phyloP scores from a whole-genome alignment of 1,140 invertebrate genomes.

The Glomeris maerens region DNA sequence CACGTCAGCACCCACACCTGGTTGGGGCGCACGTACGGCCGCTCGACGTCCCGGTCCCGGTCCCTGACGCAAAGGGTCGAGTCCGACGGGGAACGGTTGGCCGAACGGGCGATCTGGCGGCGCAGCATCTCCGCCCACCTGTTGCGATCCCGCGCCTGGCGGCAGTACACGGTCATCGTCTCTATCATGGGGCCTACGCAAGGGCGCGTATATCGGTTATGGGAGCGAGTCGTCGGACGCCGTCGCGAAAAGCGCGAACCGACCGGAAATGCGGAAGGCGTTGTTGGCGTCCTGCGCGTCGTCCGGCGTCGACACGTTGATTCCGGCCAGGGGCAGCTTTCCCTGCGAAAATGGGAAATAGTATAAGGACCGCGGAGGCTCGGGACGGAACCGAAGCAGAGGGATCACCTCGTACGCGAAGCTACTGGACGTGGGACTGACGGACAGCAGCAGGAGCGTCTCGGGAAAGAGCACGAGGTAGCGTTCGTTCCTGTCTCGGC shows the following conservation, averaged over 20 bases:
- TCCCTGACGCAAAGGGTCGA: too few species aligned
- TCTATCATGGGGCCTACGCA: slow-evolving; percentile 70
- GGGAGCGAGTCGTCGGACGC: slow-evolving; percentile 3
- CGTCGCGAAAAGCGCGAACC: neutral
- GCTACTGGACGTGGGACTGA: slow-evolving; percentile 79
- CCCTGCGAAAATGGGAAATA: slow-evolving; percentile 43
- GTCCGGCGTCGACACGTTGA: slow-evolving; percentile 58
- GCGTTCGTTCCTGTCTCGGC: slow-evolving; percentile 61
- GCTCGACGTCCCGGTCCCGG: too few species aligned
- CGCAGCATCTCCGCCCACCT: slow-evolving; percentile 68
- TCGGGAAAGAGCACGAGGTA: slow-evolving; percentile 84
- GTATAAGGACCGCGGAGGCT: neutral
- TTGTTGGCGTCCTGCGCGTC: slow-evolving; percentile 65
- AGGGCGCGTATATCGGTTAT: slow-evolving; percentile 1
- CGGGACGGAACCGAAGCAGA: slow-evolving; percentile 7
- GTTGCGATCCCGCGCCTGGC: slow-evolving; percentile 63
- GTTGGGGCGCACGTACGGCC: neutral
- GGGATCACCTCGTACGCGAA: slow-evolving; percentile 79
- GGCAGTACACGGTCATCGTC: slow-evolving; percentile 68
- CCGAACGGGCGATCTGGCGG: slow-evolving; percentile 49
- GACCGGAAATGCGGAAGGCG: slow-evolving; percentile 77
- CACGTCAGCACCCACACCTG: too few species aligned
- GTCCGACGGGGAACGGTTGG: too few species aligned
- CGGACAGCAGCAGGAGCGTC: slow-evolving; percentile 73
- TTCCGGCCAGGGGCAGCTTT: slow-evolving; percentile 71